Evolutionary conservation across 1,140 invertebrate genomes (phyloP), one percentile per base, ranked within the genome.

Genomic region (Rhagoletis pomonella): DNA sequence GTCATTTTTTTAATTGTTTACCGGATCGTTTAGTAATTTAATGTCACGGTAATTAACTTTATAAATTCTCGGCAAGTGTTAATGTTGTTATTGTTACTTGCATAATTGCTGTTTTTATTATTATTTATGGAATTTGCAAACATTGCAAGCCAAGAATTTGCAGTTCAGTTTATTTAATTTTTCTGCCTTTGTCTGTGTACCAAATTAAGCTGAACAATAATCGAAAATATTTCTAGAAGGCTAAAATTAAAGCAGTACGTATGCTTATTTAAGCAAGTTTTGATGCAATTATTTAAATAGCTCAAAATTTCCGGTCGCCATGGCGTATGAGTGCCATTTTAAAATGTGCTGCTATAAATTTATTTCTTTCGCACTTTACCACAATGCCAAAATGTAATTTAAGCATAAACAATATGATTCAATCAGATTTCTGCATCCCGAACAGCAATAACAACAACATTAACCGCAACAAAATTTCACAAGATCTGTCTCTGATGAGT

Each of bases 11-110:
- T 81, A 81, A 81, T 55, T 81, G 73, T 81, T 81, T 73, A 55
- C 73, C 73, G 73, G 47, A 29, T 55, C 73, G 73, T 81, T 81
- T 81, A 81, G 73, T 81, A 81, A 81, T 81, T 81, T 81, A 81
- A 81, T 81, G 47, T 50, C 6, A 81, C 47, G 47, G 73, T 81
- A 81, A 81, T 81, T 81, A 81, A 55, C 73, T 81, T 81, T 81
- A 55, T 81, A 81, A 55, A 55, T 81, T 81, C 44, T 81, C 42
- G 14, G 73, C 73, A 55, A 19, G 73, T 81, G 73, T 81, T 73
- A 42, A 73, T 73, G 67, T 73, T 73, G 19, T 65, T 65, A 42
- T 44, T 73, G 39, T 47, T 47, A 14, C 19, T 50, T 55, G 67
- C 42, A 44, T 17, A 17, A 9, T 73, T 44, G 5, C 39, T 73